These are phyloP conservation scores for Thunnus albacares DNA, from an alignment of 2,797 vertebrate species.

Conservation along the genomic window DNA sequence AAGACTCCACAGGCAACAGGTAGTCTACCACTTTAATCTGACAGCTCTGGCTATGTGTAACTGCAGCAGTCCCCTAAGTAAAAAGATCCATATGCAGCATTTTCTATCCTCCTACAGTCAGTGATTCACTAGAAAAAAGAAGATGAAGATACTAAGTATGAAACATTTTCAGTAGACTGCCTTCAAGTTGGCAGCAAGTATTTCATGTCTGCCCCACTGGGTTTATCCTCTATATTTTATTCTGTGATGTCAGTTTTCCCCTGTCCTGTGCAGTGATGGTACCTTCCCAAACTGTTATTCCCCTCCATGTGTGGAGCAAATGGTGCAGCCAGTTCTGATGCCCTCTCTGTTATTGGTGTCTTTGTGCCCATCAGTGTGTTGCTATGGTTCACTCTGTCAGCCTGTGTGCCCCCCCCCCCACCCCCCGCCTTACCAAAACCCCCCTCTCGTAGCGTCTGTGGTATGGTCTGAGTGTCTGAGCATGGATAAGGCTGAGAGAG, in stretches of 20 bases:
- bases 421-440: conserved; percentile 11
- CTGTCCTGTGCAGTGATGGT: conserved; percentile 47
- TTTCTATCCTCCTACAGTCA: conserved; percentile 4
- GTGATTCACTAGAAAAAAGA: conserved; percentile 4
- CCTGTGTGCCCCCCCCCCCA: conserved; percentile 12
- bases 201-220: conserved; percentile 37
- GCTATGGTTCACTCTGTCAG: conserved; percentile 71
- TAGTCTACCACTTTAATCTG: conserved; percentile 9
- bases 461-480: conserved; percentile 73
- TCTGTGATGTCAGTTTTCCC: conserved; percentile 40
- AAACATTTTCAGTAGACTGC: conserved; percentile 39
- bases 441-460: conserved; percentile 56
- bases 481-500: conserved; percentile 70
- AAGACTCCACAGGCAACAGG: conserved; percentile 30
- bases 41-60: conserved; percentile 13
- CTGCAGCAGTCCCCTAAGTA: background rate
- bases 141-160: conserved; percentile 11
- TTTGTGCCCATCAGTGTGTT: conserved; percentile 72
- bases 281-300: conserved; percentile 54
- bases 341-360: conserved; percentile 69
- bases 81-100: conserved; percentile 19
- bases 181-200: conserved; percentile 26
- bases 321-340: conserved; percentile 71
- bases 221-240: conserved; percentile 39
- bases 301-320: conserved; percentile 59